Percentiles rank a stretch among this genome's conserved stretches.
phyloP scores from a whole-genome alignment of 2,797 vertebrate genomes.

The Psittacula echo region DNA sequence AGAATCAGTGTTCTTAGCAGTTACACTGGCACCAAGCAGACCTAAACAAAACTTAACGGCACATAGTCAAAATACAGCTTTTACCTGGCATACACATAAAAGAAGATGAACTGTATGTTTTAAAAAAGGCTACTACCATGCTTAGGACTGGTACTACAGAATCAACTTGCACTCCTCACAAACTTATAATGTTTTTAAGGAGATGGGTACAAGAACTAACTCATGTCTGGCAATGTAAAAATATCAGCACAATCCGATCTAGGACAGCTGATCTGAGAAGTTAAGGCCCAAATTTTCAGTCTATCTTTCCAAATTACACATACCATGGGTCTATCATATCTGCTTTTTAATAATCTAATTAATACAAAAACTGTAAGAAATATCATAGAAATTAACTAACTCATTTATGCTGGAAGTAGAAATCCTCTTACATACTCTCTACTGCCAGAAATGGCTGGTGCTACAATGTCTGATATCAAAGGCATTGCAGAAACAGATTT shows the following conservation, averaged over 20 bases:
- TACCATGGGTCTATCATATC: not conserved
- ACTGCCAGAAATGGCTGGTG: slow-evolving; percentile 25
- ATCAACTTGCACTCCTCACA: slow-evolving; percentile 52
- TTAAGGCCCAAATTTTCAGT: slow-evolving; percentile 57
- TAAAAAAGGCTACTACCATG: slow-evolving; percentile 42
- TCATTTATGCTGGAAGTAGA: slow-evolving; percentile 25
- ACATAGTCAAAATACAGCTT: slow-evolving; percentile 46
- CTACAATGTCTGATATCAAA: slow-evolving; percentile 27
- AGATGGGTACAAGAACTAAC: slow-evolving; percentile 24
- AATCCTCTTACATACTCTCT: not conserved
- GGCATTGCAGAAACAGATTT: slow-evolving; percentile 44
- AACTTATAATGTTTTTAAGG: slow-evolving; percentile 12
- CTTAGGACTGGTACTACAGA: slow-evolving; percentile 32
- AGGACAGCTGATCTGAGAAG: slow-evolving; percentile 48
- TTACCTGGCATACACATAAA: slow-evolving; percentile 32
- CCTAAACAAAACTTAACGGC: slow-evolving; percentile 47
- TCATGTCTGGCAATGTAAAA: slow-evolving; percentile 51
- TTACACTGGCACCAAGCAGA: slow-evolving; percentile 61
- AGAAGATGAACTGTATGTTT: slow-evolving; percentile 18
- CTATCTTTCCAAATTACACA: slow-evolving; percentile 23
- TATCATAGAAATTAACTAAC: slow-evolving; percentile 32
- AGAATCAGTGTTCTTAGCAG: slow-evolving; percentile 48
- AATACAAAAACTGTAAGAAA: slow-evolving; percentile 54
- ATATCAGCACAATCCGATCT: slow-evolving; percentile 61
- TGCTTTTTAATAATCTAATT: slow-evolving; percentile 22